Evolutionary conservation across 2,797 vertebrate genomes (phyloP), one percentile per base, ranked within the genome.

Genomic region (Limosa lapponica): DNA sequence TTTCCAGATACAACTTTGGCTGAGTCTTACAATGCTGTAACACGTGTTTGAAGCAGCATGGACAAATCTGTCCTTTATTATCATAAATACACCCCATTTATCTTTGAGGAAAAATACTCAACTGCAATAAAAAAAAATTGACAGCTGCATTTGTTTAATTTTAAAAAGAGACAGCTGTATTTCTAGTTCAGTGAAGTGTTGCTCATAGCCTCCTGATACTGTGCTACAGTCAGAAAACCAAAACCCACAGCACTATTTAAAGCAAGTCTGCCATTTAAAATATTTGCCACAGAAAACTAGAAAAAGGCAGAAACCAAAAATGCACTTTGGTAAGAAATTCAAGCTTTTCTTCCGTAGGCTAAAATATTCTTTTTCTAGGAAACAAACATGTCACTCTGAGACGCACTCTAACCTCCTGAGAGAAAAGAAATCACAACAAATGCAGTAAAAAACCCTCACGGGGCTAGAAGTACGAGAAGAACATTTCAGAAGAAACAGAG

Each of bases 251-350:
- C 51, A 64, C 13, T 70, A 49, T 48, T 81, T 91, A 65, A 96
- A 94, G 59, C 46, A 87, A 49, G 28, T 36, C 48, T 59, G 34
- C n/a, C 37, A 69, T 78, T 79, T 90, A 52, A 73, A 93, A 88
- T 86, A 91, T 84, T 95, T 95, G 80, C 41, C 82, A 77, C 46
- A 69, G 69, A 93, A 93, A 91, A 87, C 34, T 46, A 78, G 18
- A 55, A 41, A 7, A 36, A 82, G 14, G 57, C 18, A 82, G 32
- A 43, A 39, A 82, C 64, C 18, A 66, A 36, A 84, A 74, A 52
- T 52, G 30, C 49, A 10, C 69, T 79, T 81, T 23, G 73, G 44
- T 65, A 77, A 92, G 37, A 72, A 88, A 93, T 84, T 49, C 25
- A 80, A 78, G 22, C 25, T 72, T 74, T 1, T 1, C 2, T 10